phyloP scores from a whole-genome alignment of 2,888 invertebrate genomes.

The Andrena marginata region DNA sequence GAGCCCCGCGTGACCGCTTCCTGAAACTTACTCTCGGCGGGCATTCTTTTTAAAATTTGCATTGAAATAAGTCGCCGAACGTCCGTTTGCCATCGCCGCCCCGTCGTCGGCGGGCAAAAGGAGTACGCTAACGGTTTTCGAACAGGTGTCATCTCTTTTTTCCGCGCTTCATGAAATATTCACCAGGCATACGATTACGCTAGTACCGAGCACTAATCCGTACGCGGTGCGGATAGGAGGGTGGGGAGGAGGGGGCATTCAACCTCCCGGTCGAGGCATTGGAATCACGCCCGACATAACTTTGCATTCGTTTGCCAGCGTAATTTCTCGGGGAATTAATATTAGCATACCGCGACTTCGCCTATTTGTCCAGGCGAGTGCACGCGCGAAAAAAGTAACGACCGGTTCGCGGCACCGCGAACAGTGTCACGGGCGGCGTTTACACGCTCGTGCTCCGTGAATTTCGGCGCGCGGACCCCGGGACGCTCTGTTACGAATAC shows the following conservation, averaged over 20 bases:
- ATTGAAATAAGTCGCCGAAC: constrained; percentile 76
- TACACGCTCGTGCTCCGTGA: constrained; percentile 13
- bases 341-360: constrained; percentile 52
- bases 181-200: constrained; percentile 81
- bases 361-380: constrained; percentile 41
- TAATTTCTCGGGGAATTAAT: constrained; percentile 62
- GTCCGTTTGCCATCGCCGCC: constrained; percentile 69
- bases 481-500: constrained; percentile 18
- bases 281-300: constrained; percentile 72
- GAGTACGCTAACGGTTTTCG: constrained; percentile 79
- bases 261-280: constrained; percentile 44
- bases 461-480: constrained; percentile 22
- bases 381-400: constrained; percentile 42
- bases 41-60: constrained; percentile 77
- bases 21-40: constrained; percentile 35
- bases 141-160: constrained; percentile 81
- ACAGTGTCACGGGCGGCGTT: not conserved
- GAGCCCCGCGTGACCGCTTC: constrained; percentile 41
- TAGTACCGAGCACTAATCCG: constrained; percentile 72
- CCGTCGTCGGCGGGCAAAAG: constrained; percentile 76
- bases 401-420: constrained; percentile 13
- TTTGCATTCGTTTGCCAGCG: constrained; percentile 71
- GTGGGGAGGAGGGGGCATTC: constrained; percentile 54
- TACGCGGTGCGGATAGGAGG: constrained; percentile 59
- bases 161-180: constrained; percentile 82